phyloP scores from a whole-genome alignment of 2,113 vertebrate species.

The Salvelinus sp. region DNA sequence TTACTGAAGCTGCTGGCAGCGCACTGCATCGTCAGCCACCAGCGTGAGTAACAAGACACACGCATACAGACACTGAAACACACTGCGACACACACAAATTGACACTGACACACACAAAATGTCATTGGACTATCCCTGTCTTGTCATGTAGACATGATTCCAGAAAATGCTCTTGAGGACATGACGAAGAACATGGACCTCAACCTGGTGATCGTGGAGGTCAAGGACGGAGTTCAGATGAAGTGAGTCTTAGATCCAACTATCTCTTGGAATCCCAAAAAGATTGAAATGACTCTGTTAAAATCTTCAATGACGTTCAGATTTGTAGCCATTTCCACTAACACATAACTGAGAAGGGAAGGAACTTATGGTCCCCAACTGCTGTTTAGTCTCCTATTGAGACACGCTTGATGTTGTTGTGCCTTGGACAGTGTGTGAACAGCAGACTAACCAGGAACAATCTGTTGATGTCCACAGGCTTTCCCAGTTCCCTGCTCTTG shows the following conservation, averaged over 20 bases:
- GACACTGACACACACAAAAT: neutral
- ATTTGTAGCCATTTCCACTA: too few species aligned
- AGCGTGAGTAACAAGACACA: constrained; percentile 81
- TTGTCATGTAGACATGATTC: constrained; percentile 86
- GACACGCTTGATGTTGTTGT: too few species aligned
- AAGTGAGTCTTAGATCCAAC: constrained; percentile 77
- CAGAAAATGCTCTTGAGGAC: constrained; percentile 97
- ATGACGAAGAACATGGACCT: constrained; percentile 98
- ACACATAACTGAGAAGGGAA: too few species aligned
- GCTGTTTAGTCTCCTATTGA: too few species aligned
- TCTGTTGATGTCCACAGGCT: constrained; percentile 73
- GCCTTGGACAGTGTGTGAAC: too few species aligned
- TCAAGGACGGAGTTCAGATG: constrained; percentile 86
- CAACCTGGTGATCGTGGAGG: constrained; percentile 89
- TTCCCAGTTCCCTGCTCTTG: constrained; percentile 94
- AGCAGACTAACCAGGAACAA: neutral
- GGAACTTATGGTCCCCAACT: too few species aligned
- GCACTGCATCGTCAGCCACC: constrained; percentile 94
- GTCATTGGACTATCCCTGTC: constrained; percentile 4
- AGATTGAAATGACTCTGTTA: too few species aligned
- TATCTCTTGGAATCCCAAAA: neutral
- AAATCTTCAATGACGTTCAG: too few species aligned
- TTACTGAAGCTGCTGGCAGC: constrained; percentile 93
- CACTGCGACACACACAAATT: neutral
- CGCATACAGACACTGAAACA: neutral